These are phyloP conservation scores for Oxycera nigricornis DNA, from an alignment of 2,888 invertebrate genomes.

Conservation along the genomic window DNA sequence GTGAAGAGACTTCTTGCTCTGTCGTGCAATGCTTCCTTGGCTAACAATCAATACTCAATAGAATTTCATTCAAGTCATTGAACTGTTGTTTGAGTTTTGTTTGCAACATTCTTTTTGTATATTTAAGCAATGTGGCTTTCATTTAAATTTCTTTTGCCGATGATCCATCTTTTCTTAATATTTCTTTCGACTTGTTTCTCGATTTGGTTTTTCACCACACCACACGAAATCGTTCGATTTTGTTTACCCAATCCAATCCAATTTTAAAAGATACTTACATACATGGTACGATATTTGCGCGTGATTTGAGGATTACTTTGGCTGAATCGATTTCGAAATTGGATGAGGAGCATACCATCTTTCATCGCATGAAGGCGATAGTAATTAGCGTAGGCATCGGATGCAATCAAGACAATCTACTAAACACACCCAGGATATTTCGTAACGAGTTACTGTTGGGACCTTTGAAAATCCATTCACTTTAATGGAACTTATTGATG, in stretches of 20 bases:
- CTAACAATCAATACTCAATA: conserved; percentile 15
- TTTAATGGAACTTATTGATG: too few species aligned
- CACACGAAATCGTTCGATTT: not conserved
- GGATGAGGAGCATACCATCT: too few species aligned
- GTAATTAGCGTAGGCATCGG: too few species aligned
- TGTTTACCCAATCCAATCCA: not conserved
- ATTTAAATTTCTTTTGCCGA: not conserved
- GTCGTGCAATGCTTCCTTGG: conserved; percentile 38
- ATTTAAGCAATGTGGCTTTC: not conserved
- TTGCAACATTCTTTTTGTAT: not conserved
- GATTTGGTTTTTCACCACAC: not conserved
- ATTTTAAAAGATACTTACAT: not conserved
- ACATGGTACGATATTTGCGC: not conserved
- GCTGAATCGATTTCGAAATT: not conserved
- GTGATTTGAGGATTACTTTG: conserved; percentile 1
- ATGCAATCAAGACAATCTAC: too few species aligned
- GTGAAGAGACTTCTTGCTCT: not conserved
- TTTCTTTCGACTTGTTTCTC: not conserved
- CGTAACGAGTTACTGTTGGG: too few species aligned
- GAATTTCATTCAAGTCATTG: conserved; percentile 32
- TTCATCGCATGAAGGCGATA: too few species aligned
- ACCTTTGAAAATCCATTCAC: too few species aligned
- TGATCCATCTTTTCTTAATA: not conserved
- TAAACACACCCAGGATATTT: too few species aligned
- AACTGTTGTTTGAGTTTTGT: conserved; percentile 21